Evolutionary conservation across 2,888 invertebrate species (phyloP).

Genomic region (Smittia sp.): DNA sequence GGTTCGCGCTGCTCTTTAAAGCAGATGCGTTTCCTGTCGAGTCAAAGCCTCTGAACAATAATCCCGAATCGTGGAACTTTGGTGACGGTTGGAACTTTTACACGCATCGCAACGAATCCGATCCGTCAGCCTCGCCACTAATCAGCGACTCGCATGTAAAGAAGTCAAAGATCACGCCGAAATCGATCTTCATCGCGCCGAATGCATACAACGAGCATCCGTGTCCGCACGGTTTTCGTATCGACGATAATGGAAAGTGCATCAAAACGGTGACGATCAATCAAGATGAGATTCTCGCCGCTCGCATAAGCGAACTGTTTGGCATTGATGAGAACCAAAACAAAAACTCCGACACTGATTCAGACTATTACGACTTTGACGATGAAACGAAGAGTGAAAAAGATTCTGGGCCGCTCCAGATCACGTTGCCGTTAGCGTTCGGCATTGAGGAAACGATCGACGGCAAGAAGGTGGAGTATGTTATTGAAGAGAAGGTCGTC

Average conservation of each 20-base stretch:
- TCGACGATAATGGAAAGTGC: conserved; percentile 48
- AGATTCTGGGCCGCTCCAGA: conserved; percentile 30
- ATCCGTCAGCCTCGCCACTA: conserved; percentile 17
- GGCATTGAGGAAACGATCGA: conserved; percentile 20
- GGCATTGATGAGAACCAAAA: conserved; percentile 17
- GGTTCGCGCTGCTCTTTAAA: not conserved
- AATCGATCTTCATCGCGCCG: conserved; percentile 53
- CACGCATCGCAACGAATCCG: conserved; percentile 43
- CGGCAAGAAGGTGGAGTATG: conserved; percentile 25
- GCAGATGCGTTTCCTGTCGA: conserved; percentile 49
- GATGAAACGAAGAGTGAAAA: conserved; percentile 39
- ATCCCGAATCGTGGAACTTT: conserved; percentile 51
- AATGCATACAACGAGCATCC: conserved; percentile 43
- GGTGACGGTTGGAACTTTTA: conserved; percentile 51
- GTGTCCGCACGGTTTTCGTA: conserved; percentile 50
- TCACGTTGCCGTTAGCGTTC: conserved; percentile 3
- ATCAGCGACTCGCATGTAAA: conserved; percentile 45
- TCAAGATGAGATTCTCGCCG: conserved; percentile 44
- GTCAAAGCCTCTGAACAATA: conserved; percentile 53
- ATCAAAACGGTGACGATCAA: conserved; percentile 50
- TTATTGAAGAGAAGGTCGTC: conserved; percentile 28
- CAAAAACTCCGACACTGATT: conserved; percentile 43
- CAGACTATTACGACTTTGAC: conserved; percentile 46
- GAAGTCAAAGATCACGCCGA: conserved; percentile 52
- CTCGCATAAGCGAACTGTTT: conserved; percentile 46